Evolutionary conservation across 2,113 vertebrate genomes (phyloP).

Genomic region (Malurus elegans): DNA sequence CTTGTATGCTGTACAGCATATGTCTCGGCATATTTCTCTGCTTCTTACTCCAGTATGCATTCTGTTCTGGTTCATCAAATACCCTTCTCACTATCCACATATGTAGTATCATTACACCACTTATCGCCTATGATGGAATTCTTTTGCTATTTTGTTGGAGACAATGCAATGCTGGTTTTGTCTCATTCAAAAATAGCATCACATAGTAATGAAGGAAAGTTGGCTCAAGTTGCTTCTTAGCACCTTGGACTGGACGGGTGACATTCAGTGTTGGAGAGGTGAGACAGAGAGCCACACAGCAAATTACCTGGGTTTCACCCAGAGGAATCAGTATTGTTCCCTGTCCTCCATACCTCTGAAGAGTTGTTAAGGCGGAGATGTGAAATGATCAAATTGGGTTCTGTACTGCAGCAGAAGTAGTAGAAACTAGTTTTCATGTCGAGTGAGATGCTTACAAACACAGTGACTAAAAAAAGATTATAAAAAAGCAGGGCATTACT

Average conservation of each 20-base stretch:
- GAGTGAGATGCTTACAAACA: background rate
- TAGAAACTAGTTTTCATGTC: background rate
- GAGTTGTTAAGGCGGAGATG: background rate
- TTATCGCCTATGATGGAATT: background rate
- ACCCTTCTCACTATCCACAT: background rate
- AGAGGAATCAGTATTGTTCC: background rate
- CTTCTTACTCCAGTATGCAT: background rate
- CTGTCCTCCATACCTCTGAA: background rate
- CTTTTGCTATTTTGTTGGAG: background rate
- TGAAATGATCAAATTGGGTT: fast-evolving
- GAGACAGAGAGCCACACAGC: background rate
- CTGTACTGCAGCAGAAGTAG: background rate
- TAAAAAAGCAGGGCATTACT: background rate
- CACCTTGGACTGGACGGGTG: background rate
- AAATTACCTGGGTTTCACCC: background rate
- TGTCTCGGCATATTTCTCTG: background rate
- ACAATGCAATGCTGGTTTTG: background rate
- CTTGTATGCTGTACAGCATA: background rate
- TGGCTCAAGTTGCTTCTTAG: background rate
- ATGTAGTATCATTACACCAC: background rate
- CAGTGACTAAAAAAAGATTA: background rate
- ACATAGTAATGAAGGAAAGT: background rate
- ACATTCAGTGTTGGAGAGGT: background rate
- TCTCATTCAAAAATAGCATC: background rate
- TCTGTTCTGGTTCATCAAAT: background rate